Base-by-base conservation (phyloP, 37 sponge, comb jelly and placozoan genomes). In the Mnemiopsis leidyi region DNA sequence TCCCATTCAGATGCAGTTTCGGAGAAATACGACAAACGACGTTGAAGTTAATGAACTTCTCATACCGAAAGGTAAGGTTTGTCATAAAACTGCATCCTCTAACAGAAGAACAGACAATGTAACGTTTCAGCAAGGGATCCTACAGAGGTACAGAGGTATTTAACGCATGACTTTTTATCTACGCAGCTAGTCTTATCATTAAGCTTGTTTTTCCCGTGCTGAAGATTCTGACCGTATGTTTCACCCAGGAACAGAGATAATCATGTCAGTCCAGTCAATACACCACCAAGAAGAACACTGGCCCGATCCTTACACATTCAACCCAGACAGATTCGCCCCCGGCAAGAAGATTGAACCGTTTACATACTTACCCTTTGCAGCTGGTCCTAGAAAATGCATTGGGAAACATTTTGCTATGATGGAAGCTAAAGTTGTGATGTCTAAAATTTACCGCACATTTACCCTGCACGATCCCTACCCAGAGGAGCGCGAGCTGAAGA, bases 391-490 rank as follows among this genome's bases (percentile, higher is more conserved):
- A 26, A 13, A 23, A 0, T 85, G 90, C 23, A 85, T 85, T 21
- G 90, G 90, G 3, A 85, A 40, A 39, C 21, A 85, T 26, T 85
- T 85, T 21, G 90, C 61, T 1, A 85, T 85, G n/a, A 85, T 85
- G 90, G 61, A 85, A 40, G 90, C 90, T 26, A 40, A 85, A 39
- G 61, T 85, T 13, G 90, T 85, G 35, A 21, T 77, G 35, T 33
- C 35, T 9, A 32, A 33, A 1, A 21, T 77, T 0, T 34, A 34
- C 36, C 34, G 33, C 33, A 77, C 1, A 0, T 26, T 77, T 3
- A 20, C 30, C 36, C 26, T 77, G 1, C 33, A 77, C 32, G 79
- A 77, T 77, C 79, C 79, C 9, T 77, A 32, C 35, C 79, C 79
- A 3, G 79, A 77, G 35, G 79, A 77, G 36, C 30, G 9, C 0